Evolutionary conservation across 2,888 invertebrate genomes (phyloP), one percentile per base, ranked within the genome.

Genomic region (Xestia rhomboidea): DNA sequence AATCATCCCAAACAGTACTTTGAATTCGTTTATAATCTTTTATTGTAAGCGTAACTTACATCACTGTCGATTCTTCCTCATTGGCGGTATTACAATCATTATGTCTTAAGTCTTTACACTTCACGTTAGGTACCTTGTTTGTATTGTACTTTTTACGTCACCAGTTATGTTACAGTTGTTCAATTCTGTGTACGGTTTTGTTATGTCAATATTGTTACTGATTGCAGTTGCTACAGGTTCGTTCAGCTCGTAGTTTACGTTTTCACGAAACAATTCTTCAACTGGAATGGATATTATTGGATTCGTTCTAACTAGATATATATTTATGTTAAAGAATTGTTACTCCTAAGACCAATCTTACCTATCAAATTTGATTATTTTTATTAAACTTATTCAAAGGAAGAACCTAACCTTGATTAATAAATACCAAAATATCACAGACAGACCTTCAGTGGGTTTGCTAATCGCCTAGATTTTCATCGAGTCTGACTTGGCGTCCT

Each of bases 361-460:
- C 0, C 51, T n/a, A 30, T 15, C 15, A 21, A 60, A 41, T n/a
- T n/a, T 15, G 0, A 8, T 46, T 24, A 4, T n/a, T 27, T 41
- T 44, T 8, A 27, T n/a, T 4, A 21, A 41, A 34, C 0, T 27
- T 41, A 44, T 30, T n/a, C 13, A n/a, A 44, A 70, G 8, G 18
- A 44, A 24, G 11, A 63, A 69, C 24, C 11, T 67, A 66, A 68
- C 79, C 72, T 85, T 84, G 60, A 72, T 77, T 67, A 54, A 81
- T 82, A 15, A 64, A 68, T 76, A 24, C 38, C 63, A 76, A 84
- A 73, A 71, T 57, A 63, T 66, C 64, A 49, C 64, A 69, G 68
- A 77, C 64, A 81, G 86, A 82, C 90, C 89, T 87, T 87, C 84
- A 46, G 71, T 60, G n/a, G 62, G 77, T 87, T 84, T 85, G 82